Percentiles rank a stretch among this genome's conserved stretches.
phyloP scores from a whole-genome alignment of 2,888 invertebrate genomes.

The Notocelia uddmanniana region DNA sequence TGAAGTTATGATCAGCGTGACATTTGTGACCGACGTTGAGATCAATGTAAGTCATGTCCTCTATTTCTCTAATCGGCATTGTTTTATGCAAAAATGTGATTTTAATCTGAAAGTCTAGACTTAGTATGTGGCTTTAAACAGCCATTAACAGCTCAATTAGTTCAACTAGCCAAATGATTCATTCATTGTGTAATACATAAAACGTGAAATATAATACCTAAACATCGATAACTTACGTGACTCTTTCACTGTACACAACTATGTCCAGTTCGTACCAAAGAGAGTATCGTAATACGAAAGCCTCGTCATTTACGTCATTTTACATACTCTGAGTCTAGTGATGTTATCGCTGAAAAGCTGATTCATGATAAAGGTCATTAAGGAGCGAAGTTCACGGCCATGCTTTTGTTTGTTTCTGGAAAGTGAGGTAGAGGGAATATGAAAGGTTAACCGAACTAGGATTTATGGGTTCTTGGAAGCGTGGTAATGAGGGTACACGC shows the following conservation, averaged over 20 bases:
- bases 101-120: no score
- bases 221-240: slow-evolving; percentile 23
- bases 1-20: no score
- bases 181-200: slow-evolving; percentile 13
- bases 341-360: slow-evolving; percentile 41
- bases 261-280: background rate
- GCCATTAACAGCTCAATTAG: background rate
- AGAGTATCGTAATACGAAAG: slow-evolving; percentile 5
- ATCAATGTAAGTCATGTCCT: background rate
- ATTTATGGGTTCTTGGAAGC: slow-evolving; percentile 22
- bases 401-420: slow-evolving; percentile 38
- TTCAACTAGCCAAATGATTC: slow-evolving; percentile 15
- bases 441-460: slow-evolving; percentile 28
- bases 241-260: slow-evolving; percentile 18
- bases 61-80: background rate
- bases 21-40: no score
- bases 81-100: no score
- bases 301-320: slow-evolving; percentile 16
- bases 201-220: slow-evolving; percentile 12
- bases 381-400: slow-evolving; percentile 42
- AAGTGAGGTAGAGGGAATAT: slow-evolving; percentile 18
- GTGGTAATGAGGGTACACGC: background rate
- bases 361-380: slow-evolving; percentile 37
- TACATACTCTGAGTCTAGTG: slow-evolving; percentile 2
- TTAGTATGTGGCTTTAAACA: background rate